These are phyloP conservation scores for Coranthus polyacanthus DNA, from an alignment of 2,797 vertebrate genomes.

Conservation along the genomic window DNA sequence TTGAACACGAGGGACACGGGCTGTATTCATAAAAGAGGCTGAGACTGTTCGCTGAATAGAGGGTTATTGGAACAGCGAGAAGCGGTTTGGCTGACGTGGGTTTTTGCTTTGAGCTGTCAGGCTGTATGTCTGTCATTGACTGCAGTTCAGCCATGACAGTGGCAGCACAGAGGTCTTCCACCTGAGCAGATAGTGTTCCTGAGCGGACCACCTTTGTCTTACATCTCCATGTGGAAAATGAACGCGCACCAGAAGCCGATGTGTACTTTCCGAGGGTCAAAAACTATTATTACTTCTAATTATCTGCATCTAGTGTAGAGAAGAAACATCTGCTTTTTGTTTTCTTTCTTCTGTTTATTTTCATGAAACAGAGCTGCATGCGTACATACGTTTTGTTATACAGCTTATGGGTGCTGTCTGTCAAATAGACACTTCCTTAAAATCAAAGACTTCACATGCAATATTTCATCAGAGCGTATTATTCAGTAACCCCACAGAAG, in stretches of 20 bases:
- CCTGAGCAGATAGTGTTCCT: constrained; percentile 60
- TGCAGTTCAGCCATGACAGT: constrained; percentile 71
- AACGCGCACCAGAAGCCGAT: constrained; percentile 57
- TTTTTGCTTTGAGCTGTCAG: constrained; percentile 38
- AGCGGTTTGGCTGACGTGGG: constrained; percentile 26
- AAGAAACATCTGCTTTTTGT: constrained; percentile 71
- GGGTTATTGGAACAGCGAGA: constrained; percentile 57
- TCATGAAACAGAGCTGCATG: background rate
- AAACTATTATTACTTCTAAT: constrained; percentile 25
- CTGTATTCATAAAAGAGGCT: constrained; percentile 71
- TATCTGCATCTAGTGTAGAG: constrained; percentile 7
- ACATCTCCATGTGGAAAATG: constrained; percentile 65
- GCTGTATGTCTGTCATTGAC: constrained; percentile 68
- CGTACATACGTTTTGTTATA: no score
- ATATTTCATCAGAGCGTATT: constrained; percentile 6
- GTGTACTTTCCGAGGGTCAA: constrained; percentile 6
- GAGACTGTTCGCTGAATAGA: constrained; percentile 57
- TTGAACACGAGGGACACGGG: constrained; percentile 75
- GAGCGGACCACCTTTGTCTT: constrained; percentile 68
- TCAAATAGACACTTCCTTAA: background rate
- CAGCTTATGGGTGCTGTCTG: background rate
- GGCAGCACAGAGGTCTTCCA: constrained; percentile 67
- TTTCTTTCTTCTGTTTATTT: constrained; percentile 21
- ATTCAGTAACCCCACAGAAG: constrained; percentile 23
- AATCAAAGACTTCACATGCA: constrained; percentile 2